A percentile compares a stretch with the other conserved stretches of the same genome.
phyloP scores from a whole-genome alignment of 2,797 vertebrate genomes.

The Chanos chanos region DNA sequence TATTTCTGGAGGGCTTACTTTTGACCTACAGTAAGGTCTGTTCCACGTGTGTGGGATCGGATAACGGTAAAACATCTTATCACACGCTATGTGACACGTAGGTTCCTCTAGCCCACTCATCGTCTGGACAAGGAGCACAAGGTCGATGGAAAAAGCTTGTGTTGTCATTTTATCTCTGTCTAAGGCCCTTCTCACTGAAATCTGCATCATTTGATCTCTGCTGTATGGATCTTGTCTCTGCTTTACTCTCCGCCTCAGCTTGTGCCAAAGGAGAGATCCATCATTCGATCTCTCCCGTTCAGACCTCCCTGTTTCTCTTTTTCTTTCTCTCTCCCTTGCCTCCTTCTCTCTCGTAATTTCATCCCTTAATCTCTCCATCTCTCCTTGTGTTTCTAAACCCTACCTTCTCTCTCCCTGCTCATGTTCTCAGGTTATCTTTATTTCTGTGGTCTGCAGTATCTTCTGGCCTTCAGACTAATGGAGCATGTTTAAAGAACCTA shows the following conservation, averaged over 20 bases:
- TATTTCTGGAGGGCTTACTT: constrained; percentile 16
- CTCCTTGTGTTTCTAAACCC: constrained; percentile 4
- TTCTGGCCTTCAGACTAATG: constrained; percentile 14
- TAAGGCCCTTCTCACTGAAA: constrained; percentile 36
- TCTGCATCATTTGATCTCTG: constrained; percentile 50
- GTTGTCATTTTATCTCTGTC: constrained; percentile 50
- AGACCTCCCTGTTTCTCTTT: background rate
- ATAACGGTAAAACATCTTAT: constrained; percentile 50
- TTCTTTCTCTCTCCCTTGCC: background rate
- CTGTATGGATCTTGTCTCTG: constrained; percentile 35
- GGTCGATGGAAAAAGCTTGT: constrained; percentile 48
- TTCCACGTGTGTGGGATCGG: constrained; percentile 1
- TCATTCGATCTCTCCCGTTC: background rate
- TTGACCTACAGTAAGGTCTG: constrained; percentile 13
- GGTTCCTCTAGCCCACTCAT: constrained; percentile 29
- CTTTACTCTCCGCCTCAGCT: constrained; percentile 6
- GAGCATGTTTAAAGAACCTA: too few species aligned
- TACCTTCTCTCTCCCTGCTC: constrained; percentile 6
- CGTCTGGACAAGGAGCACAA: constrained; percentile 27
- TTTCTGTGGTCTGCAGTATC: constrained; percentile 15
- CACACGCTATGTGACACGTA: constrained; percentile 42
- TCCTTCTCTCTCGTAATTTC: constrained; percentile 3
- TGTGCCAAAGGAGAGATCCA: too few species aligned
- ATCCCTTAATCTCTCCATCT: constrained; percentile 17
- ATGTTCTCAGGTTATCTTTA: background rate